phyloP scores from a whole-genome alignment of 1,140 invertebrate genomes.

The Euglossa dilemma region DNA sequence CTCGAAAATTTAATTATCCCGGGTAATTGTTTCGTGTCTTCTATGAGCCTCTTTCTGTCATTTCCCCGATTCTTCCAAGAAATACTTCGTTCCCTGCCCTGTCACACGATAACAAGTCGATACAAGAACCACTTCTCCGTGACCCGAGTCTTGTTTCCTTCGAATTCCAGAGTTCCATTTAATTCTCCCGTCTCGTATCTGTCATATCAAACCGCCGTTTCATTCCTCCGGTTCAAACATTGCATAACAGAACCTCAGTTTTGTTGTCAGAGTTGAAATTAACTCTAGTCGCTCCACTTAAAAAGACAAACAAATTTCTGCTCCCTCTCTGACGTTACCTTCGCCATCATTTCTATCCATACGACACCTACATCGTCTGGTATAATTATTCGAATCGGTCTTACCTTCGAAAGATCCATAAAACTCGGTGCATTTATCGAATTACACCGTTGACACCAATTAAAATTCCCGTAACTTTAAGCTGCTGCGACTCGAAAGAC shows the following conservation, averaged over 20 bases:
- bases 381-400: too few relatives aligned
- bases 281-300: background rate
- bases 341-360: too few relatives aligned
- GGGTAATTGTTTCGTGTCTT: background rate
- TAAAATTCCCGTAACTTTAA: background rate
- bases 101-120: background rate
- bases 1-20: background rate
- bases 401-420: background rate
- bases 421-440: fast-evolving
- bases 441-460: background rate
- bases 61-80: too few relatives aligned
- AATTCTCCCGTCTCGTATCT: background rate
- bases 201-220: conserved; percentile 1
- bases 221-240: background rate
- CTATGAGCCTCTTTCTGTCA: background rate
- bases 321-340: background rate
- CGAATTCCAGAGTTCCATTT: conserved; percentile 8
- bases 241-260: background rate
- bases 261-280: background rate
- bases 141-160: background rate
- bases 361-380: too few relatives aligned
- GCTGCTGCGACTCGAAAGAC: background rate
- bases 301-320: background rate
- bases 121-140: background rate
- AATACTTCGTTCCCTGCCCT: background rate